Base-by-base conservation (phyloP, 2,113 vertebrate species). In the Taxidea taxus region DNA sequence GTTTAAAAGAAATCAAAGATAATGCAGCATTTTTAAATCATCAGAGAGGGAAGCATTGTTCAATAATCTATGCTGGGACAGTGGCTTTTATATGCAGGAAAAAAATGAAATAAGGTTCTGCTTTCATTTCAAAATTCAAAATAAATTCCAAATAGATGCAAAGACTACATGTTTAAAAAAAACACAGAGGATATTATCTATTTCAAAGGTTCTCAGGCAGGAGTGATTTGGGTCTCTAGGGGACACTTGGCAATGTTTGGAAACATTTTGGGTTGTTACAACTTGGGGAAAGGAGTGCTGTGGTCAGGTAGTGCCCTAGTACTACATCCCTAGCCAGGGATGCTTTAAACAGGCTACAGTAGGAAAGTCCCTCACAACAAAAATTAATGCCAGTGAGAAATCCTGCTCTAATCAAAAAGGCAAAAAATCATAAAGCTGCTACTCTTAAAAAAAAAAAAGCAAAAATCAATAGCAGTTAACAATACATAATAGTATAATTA, bases 1-100 rank as follows among this genome's bases (percentile, higher is more conserved):
- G 3, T 72, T 84, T 47, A 70, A 89, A 96, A 91, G 72, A 89
- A 92, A 82, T 87, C 60, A 91, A 96, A 91, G 7, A 87, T n/a
- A 44, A 97, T 64, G 58, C 20, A 60, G 34, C 2, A 70, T 81
- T 90, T 91, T 91, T 60, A 88, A 95, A 34, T 86, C 66, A 12
- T 8, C 77, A n/a, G 37, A 20, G 72, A 89, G 66, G 13, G 37
- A 91, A 92, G 31, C 37, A 86, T 66, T 94, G 13, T 49, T 87
- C 15, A 93, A 47, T 86, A 31, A 90, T 62, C 27, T 82, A 10
- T 31, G 1, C 31, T 42, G 34, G 8, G 1, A 82, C 18, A 54
- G 34, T 87, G 47, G 51, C 18, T 14, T 77, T 60, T 51, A 16
- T 44, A 11, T 51, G 42, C n/a, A 81, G 14, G 54, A 64, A 6